Evolutionary conservation across 2,113 vertebrate species (phyloP).

Genomic region (Ptyas mucosa): DNA sequence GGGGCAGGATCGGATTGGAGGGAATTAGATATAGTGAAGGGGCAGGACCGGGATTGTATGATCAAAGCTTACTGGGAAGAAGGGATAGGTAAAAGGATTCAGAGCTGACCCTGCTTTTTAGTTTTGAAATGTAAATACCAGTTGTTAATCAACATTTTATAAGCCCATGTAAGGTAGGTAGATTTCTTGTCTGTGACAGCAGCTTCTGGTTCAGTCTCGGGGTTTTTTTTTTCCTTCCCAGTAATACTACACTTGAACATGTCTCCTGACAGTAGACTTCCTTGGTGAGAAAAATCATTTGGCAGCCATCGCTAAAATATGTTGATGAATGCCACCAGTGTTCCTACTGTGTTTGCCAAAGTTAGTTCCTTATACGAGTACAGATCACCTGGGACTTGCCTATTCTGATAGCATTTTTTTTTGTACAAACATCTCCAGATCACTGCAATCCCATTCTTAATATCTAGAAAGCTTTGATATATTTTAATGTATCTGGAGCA

Average conservation of each 20-base stretch:
- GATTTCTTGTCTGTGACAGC: neutral
- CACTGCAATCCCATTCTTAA: neutral
- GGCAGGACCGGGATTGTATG: neutral
- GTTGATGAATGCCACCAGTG: neutral
- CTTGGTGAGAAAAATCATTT: neutral
- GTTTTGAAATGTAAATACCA: neutral
- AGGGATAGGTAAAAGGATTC: neutral
- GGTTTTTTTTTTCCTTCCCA: neutral
- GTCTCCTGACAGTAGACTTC: neutral
- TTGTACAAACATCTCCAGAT: neutral
- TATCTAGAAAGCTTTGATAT: neutral
- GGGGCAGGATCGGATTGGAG: neutral
- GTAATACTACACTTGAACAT: neutral
- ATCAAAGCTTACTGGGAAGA: neutral
- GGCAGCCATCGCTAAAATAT: neutral
- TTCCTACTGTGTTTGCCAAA: neutral
- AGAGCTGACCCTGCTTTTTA: neutral
- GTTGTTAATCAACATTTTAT: neutral
- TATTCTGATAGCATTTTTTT: neutral
- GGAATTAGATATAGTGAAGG: neutral
- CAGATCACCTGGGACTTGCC: neutral
- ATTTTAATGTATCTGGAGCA: neutral
- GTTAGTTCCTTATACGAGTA: neutral
- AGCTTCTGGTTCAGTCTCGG: neutral
- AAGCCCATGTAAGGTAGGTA: neutral